phyloP scores from a whole-genome alignment of 1,140 invertebrate genomes.

The Drosophila jambulina region DNA sequence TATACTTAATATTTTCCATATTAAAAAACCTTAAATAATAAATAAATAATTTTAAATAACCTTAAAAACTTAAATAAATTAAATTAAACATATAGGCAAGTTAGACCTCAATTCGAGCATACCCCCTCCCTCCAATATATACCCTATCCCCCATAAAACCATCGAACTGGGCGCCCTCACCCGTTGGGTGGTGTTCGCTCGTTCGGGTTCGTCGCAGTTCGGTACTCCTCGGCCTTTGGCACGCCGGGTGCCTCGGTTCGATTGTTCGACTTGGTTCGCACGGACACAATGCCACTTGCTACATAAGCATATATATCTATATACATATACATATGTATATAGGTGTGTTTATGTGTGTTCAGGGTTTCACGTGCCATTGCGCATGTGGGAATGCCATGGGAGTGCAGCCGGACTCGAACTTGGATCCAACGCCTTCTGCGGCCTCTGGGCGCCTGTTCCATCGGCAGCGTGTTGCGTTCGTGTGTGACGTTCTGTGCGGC shows the following conservation, averaged over 20 bases:
- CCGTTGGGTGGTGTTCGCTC: conserved; percentile 30
- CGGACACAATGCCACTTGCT: conserved; percentile 61
- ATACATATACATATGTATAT: neutral
- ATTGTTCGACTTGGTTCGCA: conserved; percentile 55
- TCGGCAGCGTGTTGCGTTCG: conserved; percentile 80
- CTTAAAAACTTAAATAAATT: too few species aligned
- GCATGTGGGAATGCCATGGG: conserved; percentile 56
- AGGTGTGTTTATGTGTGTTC: neutral
- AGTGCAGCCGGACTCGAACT: conserved; percentile 5
- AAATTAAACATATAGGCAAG: too few species aligned
- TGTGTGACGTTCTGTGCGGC: conserved; percentile 83
- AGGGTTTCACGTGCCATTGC: conserved; percentile 72
- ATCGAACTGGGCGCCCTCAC: conserved; percentile 14
- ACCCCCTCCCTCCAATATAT: neutral
- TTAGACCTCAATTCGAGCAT: conserved; percentile 6
- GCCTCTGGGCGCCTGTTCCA: conserved; percentile 71
- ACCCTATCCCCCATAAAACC: conserved; percentile 4
- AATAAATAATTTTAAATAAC: too few species aligned
- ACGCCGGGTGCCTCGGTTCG: conserved; percentile 44
- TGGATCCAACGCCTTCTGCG: neutral
- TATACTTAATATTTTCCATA: too few species aligned
- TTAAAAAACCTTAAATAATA: too few species aligned
- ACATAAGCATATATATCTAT: neutral
- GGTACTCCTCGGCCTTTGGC: conserved; percentile 31
- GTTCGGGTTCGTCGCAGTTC: conserved; percentile 38